Conservation (phyloP, 2,888 invertebrate species). For the Meloe dianella region DNA sequence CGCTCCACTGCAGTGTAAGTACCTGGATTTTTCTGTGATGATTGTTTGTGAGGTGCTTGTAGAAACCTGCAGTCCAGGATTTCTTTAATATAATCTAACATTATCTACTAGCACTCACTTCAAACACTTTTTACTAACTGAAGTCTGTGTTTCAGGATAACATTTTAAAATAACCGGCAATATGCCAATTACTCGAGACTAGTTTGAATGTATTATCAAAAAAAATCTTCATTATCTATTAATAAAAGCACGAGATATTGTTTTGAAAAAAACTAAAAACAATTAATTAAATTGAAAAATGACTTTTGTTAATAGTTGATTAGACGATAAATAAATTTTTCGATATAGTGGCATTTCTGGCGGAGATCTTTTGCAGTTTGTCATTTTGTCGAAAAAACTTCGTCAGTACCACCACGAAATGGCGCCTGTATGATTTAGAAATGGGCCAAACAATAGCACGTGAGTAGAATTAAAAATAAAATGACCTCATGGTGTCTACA, state of each 20-base stretch:
- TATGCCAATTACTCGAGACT: conserved; percentile 23
- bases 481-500: conserved; percentile 24
- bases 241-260: neutral
- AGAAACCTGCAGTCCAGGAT: conserved; percentile 52
- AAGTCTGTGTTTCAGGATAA: conserved; percentile 1
- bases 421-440: conserved; percentile 26
- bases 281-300: neutral
- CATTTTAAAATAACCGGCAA: conserved; percentile 1
- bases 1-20: no score
- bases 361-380: neutral
- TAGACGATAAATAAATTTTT: no score
- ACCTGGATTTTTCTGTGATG: conserved; percentile 19
- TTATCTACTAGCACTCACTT: conserved; percentile 45
- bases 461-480: conserved; percentile 30
- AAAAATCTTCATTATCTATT: neutral
- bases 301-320: neutral
- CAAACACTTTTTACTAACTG: conserved; percentile 33
- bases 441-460: conserved; percentile 26
- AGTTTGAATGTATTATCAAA: neutral
- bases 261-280: neutral
- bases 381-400: neutral
- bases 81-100: conserved; percentile 56
- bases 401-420: neutral
- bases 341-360: neutral
- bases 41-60: conserved; percentile 31